phyloP scores from a whole-genome alignment of 2,888 invertebrate species.

The Timema cristinae region DNA sequence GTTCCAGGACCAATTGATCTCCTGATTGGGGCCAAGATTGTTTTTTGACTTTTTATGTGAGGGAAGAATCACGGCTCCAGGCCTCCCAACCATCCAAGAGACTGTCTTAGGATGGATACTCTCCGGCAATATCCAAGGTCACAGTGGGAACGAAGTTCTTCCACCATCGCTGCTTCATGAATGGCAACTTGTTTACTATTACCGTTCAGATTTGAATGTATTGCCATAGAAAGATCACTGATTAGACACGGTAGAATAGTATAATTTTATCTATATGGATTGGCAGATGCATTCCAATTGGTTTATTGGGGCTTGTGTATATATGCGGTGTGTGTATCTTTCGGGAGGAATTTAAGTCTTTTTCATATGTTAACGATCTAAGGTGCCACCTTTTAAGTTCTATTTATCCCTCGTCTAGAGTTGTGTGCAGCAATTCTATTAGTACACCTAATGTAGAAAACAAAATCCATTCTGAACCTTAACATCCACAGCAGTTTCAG shows the following conservation, averaged over 20 bases:
- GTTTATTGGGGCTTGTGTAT: background rate
- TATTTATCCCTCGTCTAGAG: conserved; percentile 37
- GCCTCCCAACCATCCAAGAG: too few species aligned
- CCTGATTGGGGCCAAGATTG: too few species aligned
- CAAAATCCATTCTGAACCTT: conserved; percentile 19
- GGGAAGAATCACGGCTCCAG: too few species aligned
- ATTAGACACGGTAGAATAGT: too few species aligned
- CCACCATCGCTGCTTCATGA: conserved; percentile 17
- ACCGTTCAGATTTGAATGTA: background rate
- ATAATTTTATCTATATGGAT: background rate
- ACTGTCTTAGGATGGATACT: too few species aligned
- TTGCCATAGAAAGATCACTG: too few species aligned
- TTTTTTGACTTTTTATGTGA: too few species aligned
- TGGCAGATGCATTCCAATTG: background rate
- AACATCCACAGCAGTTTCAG: conserved; percentile 16
- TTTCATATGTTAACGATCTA: conserved; percentile 11
- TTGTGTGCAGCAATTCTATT: conserved; percentile 37
- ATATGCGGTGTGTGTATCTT: conserved; percentile 34
- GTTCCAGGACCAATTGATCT: too few species aligned
- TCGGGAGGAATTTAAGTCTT: background rate
- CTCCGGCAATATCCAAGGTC: too few species aligned
- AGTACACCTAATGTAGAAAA: conserved; percentile 29
- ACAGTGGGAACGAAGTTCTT: conserved; percentile 7
- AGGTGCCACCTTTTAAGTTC: conserved; percentile 34
- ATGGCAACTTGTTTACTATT: background rate